These are phyloP conservation scores for Cairina moschata DNA, from an alignment of 2,113 vertebrate genomes.

Conservation along the genomic window DNA sequence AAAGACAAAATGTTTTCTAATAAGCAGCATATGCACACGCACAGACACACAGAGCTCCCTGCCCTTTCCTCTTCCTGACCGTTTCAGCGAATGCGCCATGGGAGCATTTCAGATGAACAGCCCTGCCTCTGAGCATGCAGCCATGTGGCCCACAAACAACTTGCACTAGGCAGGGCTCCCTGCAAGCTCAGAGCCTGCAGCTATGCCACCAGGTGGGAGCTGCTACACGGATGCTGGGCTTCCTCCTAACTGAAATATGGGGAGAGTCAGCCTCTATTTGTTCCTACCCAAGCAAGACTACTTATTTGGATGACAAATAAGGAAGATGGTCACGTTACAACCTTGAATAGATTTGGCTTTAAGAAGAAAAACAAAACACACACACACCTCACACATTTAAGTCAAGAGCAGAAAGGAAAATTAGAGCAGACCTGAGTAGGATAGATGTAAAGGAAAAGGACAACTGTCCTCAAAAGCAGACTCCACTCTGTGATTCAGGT, in stretches of 20 bases:
- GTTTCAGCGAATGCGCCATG: background rate
- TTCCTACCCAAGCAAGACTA: background rate
- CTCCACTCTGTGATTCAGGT: background rate
- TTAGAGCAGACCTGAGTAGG: background rate
- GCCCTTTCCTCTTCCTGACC: background rate
- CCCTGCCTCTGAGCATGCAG: background rate
- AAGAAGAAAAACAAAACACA: background rate
- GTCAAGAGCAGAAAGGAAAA: background rate
- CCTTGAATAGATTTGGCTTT: background rate
- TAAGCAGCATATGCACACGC: fast-evolving
- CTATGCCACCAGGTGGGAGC: background rate
- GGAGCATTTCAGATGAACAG: background rate
- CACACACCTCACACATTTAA: background rate
- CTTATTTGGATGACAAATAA: background rate
- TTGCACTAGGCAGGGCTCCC: background rate
- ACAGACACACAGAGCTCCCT: background rate
- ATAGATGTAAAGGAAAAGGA: background rate
- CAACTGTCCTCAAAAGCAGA: background rate
- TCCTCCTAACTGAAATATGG: fast-evolving
- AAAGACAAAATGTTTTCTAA: background rate
- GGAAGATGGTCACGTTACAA: background rate
- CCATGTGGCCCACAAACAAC: background rate
- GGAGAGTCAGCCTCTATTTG: fast-evolving
- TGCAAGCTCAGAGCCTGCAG: fast-evolving
- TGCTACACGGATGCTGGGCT: background rate